phyloP scores from a whole-genome alignment of 2,113 vertebrate genomes.

The Rhinogobius similis region DNA sequence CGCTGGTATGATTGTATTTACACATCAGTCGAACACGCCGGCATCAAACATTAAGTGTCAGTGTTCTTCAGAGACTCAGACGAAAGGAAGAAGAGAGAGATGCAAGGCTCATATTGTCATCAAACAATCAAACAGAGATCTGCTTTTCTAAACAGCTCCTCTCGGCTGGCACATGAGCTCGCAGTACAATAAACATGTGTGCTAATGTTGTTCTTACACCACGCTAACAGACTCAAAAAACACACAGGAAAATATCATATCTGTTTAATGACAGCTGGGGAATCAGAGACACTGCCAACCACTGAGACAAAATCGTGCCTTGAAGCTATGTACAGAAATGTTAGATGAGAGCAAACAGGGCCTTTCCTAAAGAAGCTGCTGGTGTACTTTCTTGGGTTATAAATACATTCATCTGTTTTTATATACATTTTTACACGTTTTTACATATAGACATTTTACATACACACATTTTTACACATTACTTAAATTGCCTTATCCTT shows the following conservation, averaged over 20 bases:
- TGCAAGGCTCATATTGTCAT: slow-evolving; percentile 74
- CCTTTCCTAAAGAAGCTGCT: background rate
- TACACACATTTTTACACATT: too few relatives aligned
- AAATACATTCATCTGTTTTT: background rate
- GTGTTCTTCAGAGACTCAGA: slow-evolving; percentile 76
- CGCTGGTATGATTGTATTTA: slow-evolving; percentile 69
- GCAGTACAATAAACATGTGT: slow-evolving; percentile 72
- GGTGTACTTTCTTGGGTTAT: background rate
- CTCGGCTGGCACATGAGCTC: slow-evolving; percentile 75
- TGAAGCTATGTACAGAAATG: background rate
- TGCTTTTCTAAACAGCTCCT: slow-evolving; percentile 72
- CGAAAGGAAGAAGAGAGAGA: slow-evolving; percentile 68
- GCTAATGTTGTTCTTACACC: slow-evolving; percentile 66
- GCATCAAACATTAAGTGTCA: slow-evolving; percentile 79
- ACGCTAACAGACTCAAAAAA: slow-evolving; percentile 62
- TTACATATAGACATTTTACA: too few relatives aligned
- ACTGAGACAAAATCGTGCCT: slow-evolving; percentile 1
- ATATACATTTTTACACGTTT: too few relatives aligned
- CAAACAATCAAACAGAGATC: slow-evolving; percentile 78
- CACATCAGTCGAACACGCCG: slow-evolving; percentile 70
- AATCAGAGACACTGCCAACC: slow-evolving; percentile 51
- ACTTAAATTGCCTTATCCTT: too few relatives aligned
- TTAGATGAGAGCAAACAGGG: background rate
- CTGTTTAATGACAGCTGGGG: slow-evolving; percentile 73
- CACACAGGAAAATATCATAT: slow-evolving; percentile 52